A percentile compares a stretch with the other conserved stretches of the same genome.
phyloP scores from a whole-genome alignment of 2,113 vertebrate genomes.

The Myiozetetes cayanensis region DNA sequence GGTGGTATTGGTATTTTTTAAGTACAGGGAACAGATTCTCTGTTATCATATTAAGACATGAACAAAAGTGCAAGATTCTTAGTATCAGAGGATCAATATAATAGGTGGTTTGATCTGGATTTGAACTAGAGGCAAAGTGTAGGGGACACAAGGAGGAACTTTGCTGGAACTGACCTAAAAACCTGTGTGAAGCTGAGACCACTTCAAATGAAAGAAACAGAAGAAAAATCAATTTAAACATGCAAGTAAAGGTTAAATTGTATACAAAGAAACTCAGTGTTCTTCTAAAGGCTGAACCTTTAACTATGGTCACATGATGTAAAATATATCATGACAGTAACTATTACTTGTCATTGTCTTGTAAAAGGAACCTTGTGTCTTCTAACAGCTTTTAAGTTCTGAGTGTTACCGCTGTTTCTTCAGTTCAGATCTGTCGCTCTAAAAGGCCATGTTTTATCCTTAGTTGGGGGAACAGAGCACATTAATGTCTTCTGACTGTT shows the following conservation, averaged over 20 bases:
- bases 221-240: neutral
- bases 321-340: neutral
- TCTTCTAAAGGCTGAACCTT: neutral
- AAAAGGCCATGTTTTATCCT: slow-evolving; percentile 12
- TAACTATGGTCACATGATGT: neutral
- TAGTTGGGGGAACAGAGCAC: slow-evolving; percentile 42
- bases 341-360: too few relatives aligned
- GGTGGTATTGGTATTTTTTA: neutral
- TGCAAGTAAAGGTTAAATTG: neutral
- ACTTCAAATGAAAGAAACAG: neutral
- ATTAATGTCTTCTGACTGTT: slow-evolving; percentile 56
- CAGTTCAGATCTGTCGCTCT: slow-evolving; percentile 5
- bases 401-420: neutral
- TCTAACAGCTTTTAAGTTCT: neutral
- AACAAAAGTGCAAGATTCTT: neutral
- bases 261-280: neutral
- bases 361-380: slow-evolving; percentile 36
- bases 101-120: neutral
- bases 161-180: neutral
- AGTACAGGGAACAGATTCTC: neutral
- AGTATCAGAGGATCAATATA: neutral
- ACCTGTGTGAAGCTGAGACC: neutral
- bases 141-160: neutral
- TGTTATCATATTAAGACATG: neutral
- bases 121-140: neutral